Percentiles rank a stretch among this genome's conserved stretches.
These are phyloP conservation scores for Sterrhoptilus dennistouni DNA, from an alignment of 2,113 vertebrate species.

Conservation along the genomic window DNA sequence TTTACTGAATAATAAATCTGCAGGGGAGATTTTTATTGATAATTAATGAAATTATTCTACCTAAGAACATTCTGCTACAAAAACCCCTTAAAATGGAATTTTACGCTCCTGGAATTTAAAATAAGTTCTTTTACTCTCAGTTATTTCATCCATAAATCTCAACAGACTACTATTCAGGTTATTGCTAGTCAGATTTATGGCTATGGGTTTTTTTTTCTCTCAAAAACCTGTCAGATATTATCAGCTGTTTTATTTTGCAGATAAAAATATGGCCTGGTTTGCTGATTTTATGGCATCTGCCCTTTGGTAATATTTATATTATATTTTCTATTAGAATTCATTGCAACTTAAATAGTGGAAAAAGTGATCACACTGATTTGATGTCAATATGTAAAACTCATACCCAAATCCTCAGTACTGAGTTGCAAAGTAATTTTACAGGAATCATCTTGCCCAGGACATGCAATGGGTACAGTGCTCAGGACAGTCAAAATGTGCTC, in stretches of 20 bases:
- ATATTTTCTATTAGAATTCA: background rate
- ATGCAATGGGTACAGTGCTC: constrained; percentile 77
- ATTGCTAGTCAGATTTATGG: background rate
- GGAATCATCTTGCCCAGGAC: constrained; percentile 3
- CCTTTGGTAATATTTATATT: background rate
- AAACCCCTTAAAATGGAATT: background rate
- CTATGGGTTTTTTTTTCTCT: background rate
- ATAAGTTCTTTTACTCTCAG: background rate
- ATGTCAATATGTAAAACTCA: background rate
- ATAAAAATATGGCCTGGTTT: background rate
- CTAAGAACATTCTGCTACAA: background rate
- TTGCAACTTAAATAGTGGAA: background rate
- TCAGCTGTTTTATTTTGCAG: background rate
- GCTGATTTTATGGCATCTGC: background rate
- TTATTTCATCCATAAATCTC: background rate
- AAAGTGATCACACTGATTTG: background rate
- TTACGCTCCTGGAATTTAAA: background rate
- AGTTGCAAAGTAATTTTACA: constrained; percentile 78
- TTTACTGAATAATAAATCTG: constrained; percentile 29
- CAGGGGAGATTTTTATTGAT: constrained; percentile 23
- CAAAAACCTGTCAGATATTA: background rate
- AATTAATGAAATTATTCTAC: constrained; percentile 42
- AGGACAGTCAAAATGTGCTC: constrained; percentile 75
- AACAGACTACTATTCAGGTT: background rate
- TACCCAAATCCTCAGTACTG: constrained; percentile 74